phyloP scores from a whole-genome alignment of 2,113 vertebrate genomes.

The Chlorodrepanis virens region DNA sequence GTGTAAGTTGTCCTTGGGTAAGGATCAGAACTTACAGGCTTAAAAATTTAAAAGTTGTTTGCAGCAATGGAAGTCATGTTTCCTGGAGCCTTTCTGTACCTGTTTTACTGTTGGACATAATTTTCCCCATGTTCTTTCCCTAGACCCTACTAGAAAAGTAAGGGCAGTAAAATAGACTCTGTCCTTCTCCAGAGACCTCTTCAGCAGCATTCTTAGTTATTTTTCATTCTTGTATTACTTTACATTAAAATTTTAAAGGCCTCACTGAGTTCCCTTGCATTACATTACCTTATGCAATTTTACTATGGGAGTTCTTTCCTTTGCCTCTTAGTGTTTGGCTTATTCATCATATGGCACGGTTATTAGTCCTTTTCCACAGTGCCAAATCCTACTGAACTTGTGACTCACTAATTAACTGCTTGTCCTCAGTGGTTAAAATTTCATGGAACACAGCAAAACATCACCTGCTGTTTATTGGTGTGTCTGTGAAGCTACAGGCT shows the following conservation, averaged over 20 bases:
- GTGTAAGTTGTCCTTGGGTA: neutral
- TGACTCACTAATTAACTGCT: neutral
- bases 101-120: neutral
- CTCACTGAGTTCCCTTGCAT: neutral
- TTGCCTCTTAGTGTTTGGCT: neutral
- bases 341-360: neutral
- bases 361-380: neutral
- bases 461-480: neutral
- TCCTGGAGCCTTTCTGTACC: neutral
- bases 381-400: neutral
- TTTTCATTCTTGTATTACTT: neutral
- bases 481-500: neutral
- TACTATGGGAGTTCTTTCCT: neutral
- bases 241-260: constrained; percentile 10
- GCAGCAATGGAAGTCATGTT: neutral
- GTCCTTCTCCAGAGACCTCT: neutral
- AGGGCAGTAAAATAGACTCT: neutral
- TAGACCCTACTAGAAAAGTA: neutral
- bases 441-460: neutral
- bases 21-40: neutral
- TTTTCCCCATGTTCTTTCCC: neutral
- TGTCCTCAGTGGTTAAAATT: neutral
- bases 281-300: neutral
- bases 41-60: neutral
- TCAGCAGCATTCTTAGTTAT: neutral